phyloP scores from a whole-genome alignment of 2,797 vertebrate genomes.

The Acrossocheilus wenchowensis region DNA sequence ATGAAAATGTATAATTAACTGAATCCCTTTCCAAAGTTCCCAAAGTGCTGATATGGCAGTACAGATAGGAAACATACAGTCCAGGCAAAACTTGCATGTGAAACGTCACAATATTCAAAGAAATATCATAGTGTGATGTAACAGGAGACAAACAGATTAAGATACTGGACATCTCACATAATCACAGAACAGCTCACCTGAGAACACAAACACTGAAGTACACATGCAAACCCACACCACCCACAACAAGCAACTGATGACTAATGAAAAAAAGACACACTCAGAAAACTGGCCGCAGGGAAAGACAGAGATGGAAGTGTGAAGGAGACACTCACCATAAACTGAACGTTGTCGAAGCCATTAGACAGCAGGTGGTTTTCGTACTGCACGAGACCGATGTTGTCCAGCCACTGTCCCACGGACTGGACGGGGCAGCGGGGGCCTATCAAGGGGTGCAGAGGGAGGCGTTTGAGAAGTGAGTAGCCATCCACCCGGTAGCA shows the following conservation, averaged over 20 bases:
- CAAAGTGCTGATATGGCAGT: neutral
- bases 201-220: neutral
- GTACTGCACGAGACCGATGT: conserved; percentile 97
- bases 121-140: neutral
- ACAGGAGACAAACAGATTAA: neutral
- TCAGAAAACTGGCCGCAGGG: neutral
- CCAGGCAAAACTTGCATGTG: neutral
- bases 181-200: neutral
- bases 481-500: conserved; percentile 98
- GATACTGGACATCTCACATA: neutral
- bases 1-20: neutral
- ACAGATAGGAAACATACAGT: neutral
- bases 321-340: conserved; percentile 89
- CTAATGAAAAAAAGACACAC: neutral
- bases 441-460: conserved; percentile 99
- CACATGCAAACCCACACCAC: conserved; percentile 4
- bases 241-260: conserved; percentile 13
- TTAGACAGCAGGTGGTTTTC: conserved; percentile 99
- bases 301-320: conserved; percentile 19
- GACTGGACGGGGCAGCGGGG: conserved; percentile 96
- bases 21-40: neutral
- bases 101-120: neutral
- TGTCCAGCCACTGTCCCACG: conserved; percentile 98
- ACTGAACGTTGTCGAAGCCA: conserved; percentile 98
- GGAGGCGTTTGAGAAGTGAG: conserved; percentile 97